Conservation (phyloP, 2,113 vertebrate genomes). For the Hassar affinis region DNA sequence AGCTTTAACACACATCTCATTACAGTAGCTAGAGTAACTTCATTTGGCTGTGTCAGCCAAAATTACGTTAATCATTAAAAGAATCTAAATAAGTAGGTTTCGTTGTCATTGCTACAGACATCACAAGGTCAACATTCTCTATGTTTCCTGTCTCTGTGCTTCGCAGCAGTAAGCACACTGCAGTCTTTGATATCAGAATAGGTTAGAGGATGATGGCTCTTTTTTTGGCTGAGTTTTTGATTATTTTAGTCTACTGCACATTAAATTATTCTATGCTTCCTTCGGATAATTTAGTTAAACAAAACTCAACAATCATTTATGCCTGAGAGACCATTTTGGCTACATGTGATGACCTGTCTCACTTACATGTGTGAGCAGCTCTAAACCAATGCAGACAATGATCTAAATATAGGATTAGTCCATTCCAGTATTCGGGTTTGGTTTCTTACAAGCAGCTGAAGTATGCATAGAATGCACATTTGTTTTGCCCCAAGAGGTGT, state of each 20-base stretch:
- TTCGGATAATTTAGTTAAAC: too few relatives aligned
- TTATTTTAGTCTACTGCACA: neutral
- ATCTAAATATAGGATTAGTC: neutral
- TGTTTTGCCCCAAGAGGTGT: neutral
- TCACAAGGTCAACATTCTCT: neutral
- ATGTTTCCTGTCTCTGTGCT: neutral
- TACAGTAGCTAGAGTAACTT: neutral
- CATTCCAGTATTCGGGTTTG: neutral
- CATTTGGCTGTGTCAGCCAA: neutral
- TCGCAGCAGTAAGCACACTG: neutral
- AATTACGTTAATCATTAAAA: neutral
- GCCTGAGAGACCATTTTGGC: neutral
- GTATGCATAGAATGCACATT: constrained; percentile 17
- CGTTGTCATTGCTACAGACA: neutral
- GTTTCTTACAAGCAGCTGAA: constrained; percentile 22
- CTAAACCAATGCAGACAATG: neutral
- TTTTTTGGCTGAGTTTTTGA: neutral
- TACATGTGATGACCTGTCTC: neutral
- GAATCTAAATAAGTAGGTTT: neutral
- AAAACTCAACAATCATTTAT: neutral
- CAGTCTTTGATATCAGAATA: neutral
- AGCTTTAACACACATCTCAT: neutral
- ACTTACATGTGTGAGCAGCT: neutral
- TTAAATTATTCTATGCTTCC: neutral
- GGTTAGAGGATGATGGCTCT: neutral